These are phyloP conservation scores for Aporophyla nigra DNA, from an alignment of 2,888 invertebrate genomes.

Conservation along the genomic window DNA sequence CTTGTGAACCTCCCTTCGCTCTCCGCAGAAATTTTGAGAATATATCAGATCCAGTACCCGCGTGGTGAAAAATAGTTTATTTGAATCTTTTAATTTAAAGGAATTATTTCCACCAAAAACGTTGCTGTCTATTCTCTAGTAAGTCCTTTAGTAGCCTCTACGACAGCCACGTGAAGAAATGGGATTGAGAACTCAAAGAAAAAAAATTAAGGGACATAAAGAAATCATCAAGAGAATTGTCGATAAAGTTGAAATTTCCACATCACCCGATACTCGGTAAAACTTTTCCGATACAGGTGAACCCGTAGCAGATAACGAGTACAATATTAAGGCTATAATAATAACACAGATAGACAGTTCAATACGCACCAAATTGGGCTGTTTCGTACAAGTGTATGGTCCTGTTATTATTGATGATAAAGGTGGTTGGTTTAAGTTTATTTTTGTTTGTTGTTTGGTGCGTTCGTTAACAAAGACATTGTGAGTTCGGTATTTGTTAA, in stretches of 20 bases:
- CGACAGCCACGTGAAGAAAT: too few relatives aligned
- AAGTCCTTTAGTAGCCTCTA: too few relatives aligned
- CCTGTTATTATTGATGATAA: conserved; percentile 38
- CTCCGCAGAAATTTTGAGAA: too few relatives aligned
- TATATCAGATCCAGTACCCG: too few relatives aligned
- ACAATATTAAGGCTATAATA: conserved; percentile 36
- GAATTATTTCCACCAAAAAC: too few relatives aligned
- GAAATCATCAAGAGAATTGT: neutral
- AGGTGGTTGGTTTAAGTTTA: neutral
- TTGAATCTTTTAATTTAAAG: too few relatives aligned
- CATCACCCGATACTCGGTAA: neutral
- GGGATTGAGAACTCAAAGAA: too few relatives aligned
- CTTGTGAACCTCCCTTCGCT: too few relatives aligned
- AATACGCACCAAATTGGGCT: conserved; percentile 47
- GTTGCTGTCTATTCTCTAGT: too few relatives aligned
- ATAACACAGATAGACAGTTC: conserved; percentile 38
- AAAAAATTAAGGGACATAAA: neutral
- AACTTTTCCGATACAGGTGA: conserved; percentile 23
- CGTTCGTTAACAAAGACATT: neutral
- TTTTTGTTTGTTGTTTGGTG: conserved; percentile 2
- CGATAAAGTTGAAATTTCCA: neutral
- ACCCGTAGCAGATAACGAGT: conserved; percentile 10
- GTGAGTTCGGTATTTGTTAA: too few relatives aligned
- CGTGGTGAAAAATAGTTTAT: too few relatives aligned
- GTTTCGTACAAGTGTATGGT: conserved; percentile 36